These are phyloP conservation scores for Vannuccia rotundouncinata DNA, from an alignment of 2,888 invertebrate species.

Conservation along the genomic window DNA sequence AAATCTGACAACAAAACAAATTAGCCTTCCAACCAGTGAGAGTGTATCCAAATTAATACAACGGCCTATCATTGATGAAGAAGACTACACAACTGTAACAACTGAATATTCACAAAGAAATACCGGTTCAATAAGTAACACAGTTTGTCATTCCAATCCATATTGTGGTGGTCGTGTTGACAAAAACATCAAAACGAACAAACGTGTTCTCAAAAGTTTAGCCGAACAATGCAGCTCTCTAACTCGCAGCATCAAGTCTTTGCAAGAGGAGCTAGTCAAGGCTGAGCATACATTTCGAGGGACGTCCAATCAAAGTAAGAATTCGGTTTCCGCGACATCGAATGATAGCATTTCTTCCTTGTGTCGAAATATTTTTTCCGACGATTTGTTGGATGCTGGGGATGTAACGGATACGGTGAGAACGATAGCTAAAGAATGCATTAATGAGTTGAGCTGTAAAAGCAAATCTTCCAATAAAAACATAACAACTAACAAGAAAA, in stretches of 20 bases:
- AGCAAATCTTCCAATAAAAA: not conserved
- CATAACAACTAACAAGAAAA: not conserved
- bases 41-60: not conserved
- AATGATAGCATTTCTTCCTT: not conserved
- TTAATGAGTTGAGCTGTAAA: not conserved
- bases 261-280: not conserved
- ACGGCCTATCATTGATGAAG: not conserved
- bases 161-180: not conserved
- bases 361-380: not conserved
- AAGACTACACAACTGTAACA: not conserved
- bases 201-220: not conserved
- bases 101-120: not conserved
- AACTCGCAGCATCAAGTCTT: not conserved
- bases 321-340: not conserved
- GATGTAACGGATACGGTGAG: not conserved
- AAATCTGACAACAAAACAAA: not conserved
- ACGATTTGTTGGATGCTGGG: not conserved
- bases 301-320: not conserved
- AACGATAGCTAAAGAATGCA: not conserved
- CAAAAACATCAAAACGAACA: not conserved
- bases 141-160: not conserved
- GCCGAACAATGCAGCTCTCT: slow-evolving; percentile 1
- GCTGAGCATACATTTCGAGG: not conserved
- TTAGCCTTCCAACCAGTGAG: not conserved
- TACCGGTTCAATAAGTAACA: not conserved